Evolutionary conservation across 1,140 invertebrate species (phyloP).

Genomic region (Colletes latitarsis): DNA sequence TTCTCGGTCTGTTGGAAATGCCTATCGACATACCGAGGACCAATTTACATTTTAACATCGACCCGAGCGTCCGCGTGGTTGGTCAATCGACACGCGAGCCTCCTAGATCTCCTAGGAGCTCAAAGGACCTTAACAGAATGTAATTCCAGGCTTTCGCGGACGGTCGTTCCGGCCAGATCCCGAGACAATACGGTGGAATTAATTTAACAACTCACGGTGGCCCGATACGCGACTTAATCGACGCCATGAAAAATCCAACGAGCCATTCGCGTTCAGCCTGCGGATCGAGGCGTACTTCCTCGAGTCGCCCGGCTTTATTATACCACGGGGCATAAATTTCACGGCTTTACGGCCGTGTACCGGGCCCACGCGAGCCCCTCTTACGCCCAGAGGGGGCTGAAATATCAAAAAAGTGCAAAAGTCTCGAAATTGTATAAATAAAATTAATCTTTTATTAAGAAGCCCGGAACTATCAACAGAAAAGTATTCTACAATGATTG

Average conservation of each 20-base stretch:
- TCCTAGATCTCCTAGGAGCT: too few relatives aligned
- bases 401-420: constrained; percentile 38
- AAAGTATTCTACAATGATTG: too few relatives aligned
- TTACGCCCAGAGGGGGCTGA: constrained; percentile 27
- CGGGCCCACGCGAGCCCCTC: constrained; percentile 15
- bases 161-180: background rate
- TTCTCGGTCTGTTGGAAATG: background rate
- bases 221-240: constrained; percentile 15
- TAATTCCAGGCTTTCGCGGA: background rate
- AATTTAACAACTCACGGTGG: constrained; percentile 7
- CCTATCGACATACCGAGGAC: constrained; percentile 10
- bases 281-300: background rate
- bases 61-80: background rate
- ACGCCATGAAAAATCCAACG: constrained; percentile 25
- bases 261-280: constrained; percentile 3
- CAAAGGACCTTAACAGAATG: background rate
- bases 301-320: constrained; percentile 52
- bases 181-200: constrained; percentile 8
- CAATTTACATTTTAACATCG: constrained; percentile 30
- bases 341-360: constrained; percentile 13
- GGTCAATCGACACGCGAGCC: constrained; percentile 21
- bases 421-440: too few relatives aligned
- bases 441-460: too few relatives aligned
- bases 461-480: too few relatives aligned
- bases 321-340: constrained; percentile 52